Evolutionary conservation across 2,888 invertebrate species (phyloP).

Genomic region (Lepidocyrtinus sp.): DNA sequence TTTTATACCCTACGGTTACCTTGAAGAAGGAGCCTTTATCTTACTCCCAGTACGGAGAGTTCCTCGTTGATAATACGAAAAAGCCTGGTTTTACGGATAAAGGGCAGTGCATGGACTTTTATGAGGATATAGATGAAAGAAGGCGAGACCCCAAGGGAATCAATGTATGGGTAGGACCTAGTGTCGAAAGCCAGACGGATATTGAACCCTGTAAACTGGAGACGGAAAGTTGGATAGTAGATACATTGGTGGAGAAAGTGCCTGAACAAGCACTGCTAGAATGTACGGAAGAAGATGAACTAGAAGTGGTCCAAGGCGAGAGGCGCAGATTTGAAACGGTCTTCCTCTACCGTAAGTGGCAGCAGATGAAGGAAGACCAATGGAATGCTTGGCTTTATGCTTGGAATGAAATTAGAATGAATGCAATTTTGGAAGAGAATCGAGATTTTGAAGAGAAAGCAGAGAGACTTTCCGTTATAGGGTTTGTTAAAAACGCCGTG

Average conservation of each 20-base stretch:
- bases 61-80: constrained; percentile 21
- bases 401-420: constrained; percentile 43
- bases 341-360: constrained; percentile 35
- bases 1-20: constrained; percentile 27
- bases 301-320: constrained; percentile 23
- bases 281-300: constrained; percentile 24
- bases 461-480: constrained; percentile 15
- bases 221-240: constrained; percentile 18
- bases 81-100: neutral
- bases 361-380: constrained; percentile 38
- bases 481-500: constrained; percentile 33
- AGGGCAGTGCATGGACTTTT: constrained; percentile 1
- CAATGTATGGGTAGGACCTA: neutral
- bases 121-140: neutral
- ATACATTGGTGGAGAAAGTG: constrained; percentile 26
- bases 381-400: constrained; percentile 29
- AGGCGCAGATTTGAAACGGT: constrained; percentile 24
- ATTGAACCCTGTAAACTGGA: constrained; percentile 5
- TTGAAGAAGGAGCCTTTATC: constrained; percentile 25
- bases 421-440: constrained; percentile 34
- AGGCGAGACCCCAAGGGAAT: constrained; percentile 2
- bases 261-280: constrained; percentile 43
- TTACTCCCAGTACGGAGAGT: constrained; percentile 4
- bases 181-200: constrained; percentile 36
- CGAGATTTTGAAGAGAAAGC: constrained; percentile 8